Evolutionary conservation across 1,140 invertebrate genomes (phyloP), one percentile per base, ranked within the genome.

Genomic region (Asobara japonica): DNA sequence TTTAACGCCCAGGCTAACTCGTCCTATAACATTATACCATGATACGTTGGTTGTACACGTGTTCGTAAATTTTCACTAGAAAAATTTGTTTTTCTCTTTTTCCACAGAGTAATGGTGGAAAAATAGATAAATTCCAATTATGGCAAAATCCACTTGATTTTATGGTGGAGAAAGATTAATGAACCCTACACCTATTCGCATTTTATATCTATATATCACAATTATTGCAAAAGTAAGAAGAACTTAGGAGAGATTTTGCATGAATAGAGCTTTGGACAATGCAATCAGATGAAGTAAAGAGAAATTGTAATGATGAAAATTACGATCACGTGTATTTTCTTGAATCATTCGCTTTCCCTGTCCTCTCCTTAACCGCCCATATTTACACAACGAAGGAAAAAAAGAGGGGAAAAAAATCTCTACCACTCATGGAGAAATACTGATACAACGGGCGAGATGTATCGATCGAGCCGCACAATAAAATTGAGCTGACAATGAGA

Each of bases 161-260:
- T 45, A 45, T n/a, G 11, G n/a, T 29, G 22, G 8, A 4, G 22
- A 27, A n/a, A n/a, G 18, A 62, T n/a, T 31, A 51, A 13, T 65
- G 51, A 56, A 38, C 1, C n/a, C 10, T 77, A 76, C 64, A 65
- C 75, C 75, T 80, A 77, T 74, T 76, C 76, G 77, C 75, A 68
- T 71, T 77, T 78, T 79, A 81, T 75, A 76, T 81, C 82, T 78
- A 75, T 81, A 79, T 83, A 83, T 83, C 81, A 83, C 80, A 82
- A 83, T 81, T 71, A 77, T 80, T 76, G 8, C 74, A 80, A 78
- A 75, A 82, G 76, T 78, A 76, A 73, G 80, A 76, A 78, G 69
- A n/a, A n/a, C n/a, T n/a, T 67, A 74, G 73, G 73, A 75, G 69
- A 80, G 76, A 79, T 80, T 74, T 74, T 69, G 74, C 76, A 68